These are phyloP conservation scores for Mamestra brassicae DNA, from an alignment of 2,888 invertebrate species.

Conservation along the genomic window DNA sequence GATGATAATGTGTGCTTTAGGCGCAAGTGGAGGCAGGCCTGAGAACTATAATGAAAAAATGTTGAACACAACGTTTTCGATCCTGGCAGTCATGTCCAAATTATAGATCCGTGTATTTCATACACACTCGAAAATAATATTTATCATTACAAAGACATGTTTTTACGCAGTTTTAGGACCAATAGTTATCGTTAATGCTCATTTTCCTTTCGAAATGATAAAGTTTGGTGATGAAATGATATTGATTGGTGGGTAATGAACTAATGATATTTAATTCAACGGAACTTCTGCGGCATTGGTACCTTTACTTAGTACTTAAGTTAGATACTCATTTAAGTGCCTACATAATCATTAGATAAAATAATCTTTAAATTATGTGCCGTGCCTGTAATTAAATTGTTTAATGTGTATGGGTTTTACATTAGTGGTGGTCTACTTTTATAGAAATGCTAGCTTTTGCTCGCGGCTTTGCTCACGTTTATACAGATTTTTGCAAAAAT, in stretches of 20 bases:
- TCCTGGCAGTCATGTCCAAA: slow-evolving; percentile 11
- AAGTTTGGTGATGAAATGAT: slow-evolving; percentile 65
- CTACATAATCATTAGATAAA: no score
- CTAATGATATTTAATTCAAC: slow-evolving; percentile 57
- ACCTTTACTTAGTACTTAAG: no score
- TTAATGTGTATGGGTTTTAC: slow-evolving; percentile 48
- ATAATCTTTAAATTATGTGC: no score
- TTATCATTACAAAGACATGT: slow-evolving; percentile 64
- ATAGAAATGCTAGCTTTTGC: no score
- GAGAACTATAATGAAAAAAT: no score
- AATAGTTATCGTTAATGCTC: slow-evolving; percentile 52
- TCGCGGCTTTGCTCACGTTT: no score
- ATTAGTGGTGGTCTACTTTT: neutral
- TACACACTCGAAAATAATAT: slow-evolving; percentile 70
- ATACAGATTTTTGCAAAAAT: no score
- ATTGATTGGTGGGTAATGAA: slow-evolving; percentile 63
- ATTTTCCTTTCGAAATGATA: slow-evolving; percentile 35
- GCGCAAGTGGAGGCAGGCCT: no score
- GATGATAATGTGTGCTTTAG: no score
- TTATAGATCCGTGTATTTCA: slow-evolving; percentile 56
- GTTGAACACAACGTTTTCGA: neutral
- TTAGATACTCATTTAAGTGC: no score
- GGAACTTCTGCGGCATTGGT: slow-evolving; percentile 34
- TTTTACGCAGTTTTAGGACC: slow-evolving; percentile 66
- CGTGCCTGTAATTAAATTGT: slow-evolving; percentile 19